Percentiles rank a stretch among this genome's conserved stretches.
Conservation (phyloP, 2,888 invertebrate species). For the Biston betularia region DNA sequence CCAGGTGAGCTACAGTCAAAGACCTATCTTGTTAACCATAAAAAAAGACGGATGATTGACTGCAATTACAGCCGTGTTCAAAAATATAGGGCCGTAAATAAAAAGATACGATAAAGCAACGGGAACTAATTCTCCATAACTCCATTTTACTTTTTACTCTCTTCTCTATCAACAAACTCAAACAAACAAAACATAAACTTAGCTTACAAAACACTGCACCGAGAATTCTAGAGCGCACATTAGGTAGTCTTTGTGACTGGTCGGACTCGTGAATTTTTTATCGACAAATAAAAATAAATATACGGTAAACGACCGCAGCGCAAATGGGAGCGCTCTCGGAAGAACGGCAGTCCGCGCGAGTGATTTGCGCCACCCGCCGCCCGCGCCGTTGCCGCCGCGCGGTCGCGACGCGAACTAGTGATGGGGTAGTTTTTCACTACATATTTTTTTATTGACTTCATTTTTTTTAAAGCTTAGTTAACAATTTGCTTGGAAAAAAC, state of each 20-base stretch:
- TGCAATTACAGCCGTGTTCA: too few species aligned
- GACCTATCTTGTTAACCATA: too few species aligned
- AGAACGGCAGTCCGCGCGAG: constrained; percentile 85
- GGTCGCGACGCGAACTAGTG: constrained; percentile 76
- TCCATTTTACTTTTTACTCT: constrained; percentile 22
- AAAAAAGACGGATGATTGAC: too few species aligned
- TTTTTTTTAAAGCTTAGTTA: constrained; percentile 30
- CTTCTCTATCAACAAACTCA: constrained; percentile 17
- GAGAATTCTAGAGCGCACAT: constrained; percentile 46
- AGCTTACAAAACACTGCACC: constrained; percentile 33
- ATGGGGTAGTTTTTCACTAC: constrained; percentile 45
- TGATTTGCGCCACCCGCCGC: constrained; percentile 84
- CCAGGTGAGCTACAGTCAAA: too few species aligned
- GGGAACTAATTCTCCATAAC: constrained; percentile 3
- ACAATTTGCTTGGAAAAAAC: neutral
- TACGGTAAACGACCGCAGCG: constrained; percentile 64
- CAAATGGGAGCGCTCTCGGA: constrained; percentile 65
- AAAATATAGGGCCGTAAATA: neutral
- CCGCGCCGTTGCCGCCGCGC: constrained; percentile 70
- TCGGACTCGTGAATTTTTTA: constrained; percentile 56
- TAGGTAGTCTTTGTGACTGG: constrained; percentile 47
- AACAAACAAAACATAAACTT: constrained; percentile 35
- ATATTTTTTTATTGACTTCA: constrained; percentile 58
- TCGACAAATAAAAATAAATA: constrained; percentile 71
- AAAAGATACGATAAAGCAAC: constrained; percentile 7